These are phyloP conservation scores for Pseudomugil gertrudae DNA, from an alignment of 2,797 vertebrate genomes.

Conservation along the genomic window DNA sequence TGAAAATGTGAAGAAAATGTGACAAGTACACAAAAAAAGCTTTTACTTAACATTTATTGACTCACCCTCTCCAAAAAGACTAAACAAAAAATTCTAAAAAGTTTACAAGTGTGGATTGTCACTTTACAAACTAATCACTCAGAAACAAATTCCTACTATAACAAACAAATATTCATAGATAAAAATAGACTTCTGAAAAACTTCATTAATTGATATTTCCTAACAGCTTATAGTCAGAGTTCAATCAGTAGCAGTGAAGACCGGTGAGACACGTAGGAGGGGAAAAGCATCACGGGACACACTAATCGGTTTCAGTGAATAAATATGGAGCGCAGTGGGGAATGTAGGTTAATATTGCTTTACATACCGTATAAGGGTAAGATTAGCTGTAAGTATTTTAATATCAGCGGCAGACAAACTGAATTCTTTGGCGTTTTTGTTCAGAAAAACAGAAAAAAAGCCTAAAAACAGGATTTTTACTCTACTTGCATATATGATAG, in stretches of 20 bases:
- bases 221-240: constrained; percentile 72
- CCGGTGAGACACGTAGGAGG: constrained; percentile 34
- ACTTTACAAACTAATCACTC: constrained; percentile 45
- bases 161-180: constrained; percentile 57
- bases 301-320: constrained; percentile 1
- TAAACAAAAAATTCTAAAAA: background rate
- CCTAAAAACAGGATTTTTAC: background rate
- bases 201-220: constrained; percentile 57
- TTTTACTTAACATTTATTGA: constrained; percentile 60
- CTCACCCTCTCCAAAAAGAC: constrained; percentile 24
- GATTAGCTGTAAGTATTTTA: constrained; percentile 15
- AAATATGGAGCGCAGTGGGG: constrained; percentile 54
- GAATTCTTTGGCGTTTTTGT: constrained; percentile 66
- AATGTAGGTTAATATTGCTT: constrained; percentile 69
- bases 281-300: constrained; percentile 27
- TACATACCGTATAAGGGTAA: constrained; percentile 26
- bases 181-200: constrained; percentile 40
- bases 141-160: constrained; percentile 62
- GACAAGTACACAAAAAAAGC: background rate
- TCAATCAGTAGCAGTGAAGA: constrained; percentile 66
- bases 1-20: too few species aligned
- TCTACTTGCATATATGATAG: constrained; percentile 47
- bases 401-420: constrained; percentile 30
- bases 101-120: constrained; percentile 69
- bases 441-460: constrained; percentile 7